These are phyloP conservation scores for Rhabdomys dilectus DNA, from an alignment of 2,113 vertebrate genomes.

Conservation along the genomic window DNA sequence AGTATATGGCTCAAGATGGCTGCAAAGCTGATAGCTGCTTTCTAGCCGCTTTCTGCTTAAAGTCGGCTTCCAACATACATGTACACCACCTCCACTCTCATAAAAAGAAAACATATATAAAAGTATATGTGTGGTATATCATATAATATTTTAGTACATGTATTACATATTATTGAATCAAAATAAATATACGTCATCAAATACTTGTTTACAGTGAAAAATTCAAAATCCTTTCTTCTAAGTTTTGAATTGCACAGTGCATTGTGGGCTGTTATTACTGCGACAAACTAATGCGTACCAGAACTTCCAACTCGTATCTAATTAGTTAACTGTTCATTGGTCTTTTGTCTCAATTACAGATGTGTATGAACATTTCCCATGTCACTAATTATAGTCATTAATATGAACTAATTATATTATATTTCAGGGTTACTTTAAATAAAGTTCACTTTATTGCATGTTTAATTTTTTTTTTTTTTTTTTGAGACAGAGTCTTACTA, in stretches of 20 bases:
- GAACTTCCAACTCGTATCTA: background rate
- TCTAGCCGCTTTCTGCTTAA: no score
- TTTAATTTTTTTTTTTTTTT: background rate
- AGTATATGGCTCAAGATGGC: no score
- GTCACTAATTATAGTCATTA: background rate
- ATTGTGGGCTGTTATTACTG: background rate
- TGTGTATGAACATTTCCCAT: background rate
- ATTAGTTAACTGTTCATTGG: background rate
- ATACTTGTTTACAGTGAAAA: background rate
- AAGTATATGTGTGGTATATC: background rate
- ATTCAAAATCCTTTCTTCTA: background rate
- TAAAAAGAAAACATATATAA: background rate
- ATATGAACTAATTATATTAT: background rate
- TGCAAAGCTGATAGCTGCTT: no score
- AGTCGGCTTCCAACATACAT: no score
- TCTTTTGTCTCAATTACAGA: background rate
- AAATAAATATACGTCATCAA: background rate
- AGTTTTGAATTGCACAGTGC: background rate
- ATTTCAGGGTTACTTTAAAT: conserved; percentile 14
- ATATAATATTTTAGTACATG: background rate
- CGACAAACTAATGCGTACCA: background rate
- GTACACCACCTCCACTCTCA: background rate
- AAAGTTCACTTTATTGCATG: background rate
- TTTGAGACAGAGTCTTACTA: background rate
- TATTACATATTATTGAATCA: background rate